Percentiles rank a stretch among this genome's conserved stretches.
Conservation (phyloP, 35 echinoderm and acorn worm species). For the Patiria miniata region DNA sequence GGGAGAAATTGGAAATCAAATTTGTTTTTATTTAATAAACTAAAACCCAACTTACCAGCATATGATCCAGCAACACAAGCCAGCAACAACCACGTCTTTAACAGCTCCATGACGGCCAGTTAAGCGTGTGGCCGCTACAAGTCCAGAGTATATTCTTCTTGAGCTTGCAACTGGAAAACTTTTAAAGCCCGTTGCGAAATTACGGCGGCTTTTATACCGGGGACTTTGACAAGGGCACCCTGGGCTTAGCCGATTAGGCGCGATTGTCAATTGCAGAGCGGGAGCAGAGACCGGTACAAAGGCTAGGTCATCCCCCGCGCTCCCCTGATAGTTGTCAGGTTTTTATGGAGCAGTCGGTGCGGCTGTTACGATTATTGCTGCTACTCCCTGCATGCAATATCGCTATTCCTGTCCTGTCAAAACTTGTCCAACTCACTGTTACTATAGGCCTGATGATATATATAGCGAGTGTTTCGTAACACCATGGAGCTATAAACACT, state of each 20-base stretch:
- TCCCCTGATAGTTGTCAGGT: background rate
- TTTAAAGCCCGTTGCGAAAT: background rate
- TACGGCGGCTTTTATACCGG: background rate
- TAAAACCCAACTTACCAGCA: background rate
- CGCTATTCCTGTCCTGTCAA: too few relatives aligned
- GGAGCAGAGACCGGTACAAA: background rate
- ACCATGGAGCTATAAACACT: too few relatives aligned
- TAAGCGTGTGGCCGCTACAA: background rate
- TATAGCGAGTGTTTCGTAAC: too few relatives aligned
- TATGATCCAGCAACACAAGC: constrained; percentile 11
- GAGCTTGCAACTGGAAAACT: background rate
- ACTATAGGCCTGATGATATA: too few relatives aligned
- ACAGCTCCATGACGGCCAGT: constrained; percentile 32
- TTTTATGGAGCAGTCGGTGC: background rate
- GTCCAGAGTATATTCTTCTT: background rate
- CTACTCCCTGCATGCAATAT: background rate
- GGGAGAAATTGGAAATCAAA: too few relatives aligned
- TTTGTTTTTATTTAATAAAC: too few relatives aligned
- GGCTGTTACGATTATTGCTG: constrained; percentile 9
- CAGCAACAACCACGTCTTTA: constrained; percentile 14
- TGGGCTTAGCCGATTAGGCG: constrained; percentile 1
- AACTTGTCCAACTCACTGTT: too few relatives aligned
- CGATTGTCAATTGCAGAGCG: background rate
- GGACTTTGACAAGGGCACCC: constrained; percentile 20
- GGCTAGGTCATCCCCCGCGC: constrained; percentile 5